Evolutionary conservation across 2,113 vertebrate species (phyloP), one percentile per base, ranked within the genome.

Genomic region (Phalacrocorax aristotelis): DNA sequence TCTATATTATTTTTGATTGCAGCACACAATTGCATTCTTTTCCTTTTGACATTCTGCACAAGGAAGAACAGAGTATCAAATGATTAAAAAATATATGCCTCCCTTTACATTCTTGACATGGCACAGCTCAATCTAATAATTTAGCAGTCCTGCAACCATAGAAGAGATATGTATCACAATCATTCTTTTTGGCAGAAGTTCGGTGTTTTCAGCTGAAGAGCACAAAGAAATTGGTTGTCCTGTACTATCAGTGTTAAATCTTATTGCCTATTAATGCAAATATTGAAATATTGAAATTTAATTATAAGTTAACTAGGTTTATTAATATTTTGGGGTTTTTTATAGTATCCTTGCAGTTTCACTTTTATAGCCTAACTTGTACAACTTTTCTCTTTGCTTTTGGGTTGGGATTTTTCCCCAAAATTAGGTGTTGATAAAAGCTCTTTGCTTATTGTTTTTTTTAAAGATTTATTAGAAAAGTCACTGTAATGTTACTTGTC

Each of bases 401-500:
- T 21, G 4, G 0, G 6, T 29, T 32, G 6, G 4, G 0, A 2
- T 19, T 66, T 91, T 61, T 36, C 36, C 3, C 4, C 7, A 27
- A 51, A 7, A 81, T 2, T n/a, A 51, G 9, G 6, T 22, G 13
- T 42, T 48, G 29, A 42, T 55, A 26, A n/a, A 92, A 79, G 15
- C 32, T 70, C 13, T 78, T 88, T 17, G 2, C 3, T 27, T 64
- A 52, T 4, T 14, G 1, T 0, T 29, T 54, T 70, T 66, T 79
- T 70, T 9, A 19, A 78, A 70, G 4, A n/a, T 7, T 1, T 23
- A 6, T 48, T 70, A 71, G 40, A 54, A 62, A 79, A 79, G 58
- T 79, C 36, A 40, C 12, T 66, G 6, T 49, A 36, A 69, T 74
- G 7, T 62, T 29, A 58, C 12, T 66, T 71, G 13, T 20, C 30